Conservation (phyloP, 2,888 invertebrate genomes). For the Stenolophus ochropezus region DNA sequence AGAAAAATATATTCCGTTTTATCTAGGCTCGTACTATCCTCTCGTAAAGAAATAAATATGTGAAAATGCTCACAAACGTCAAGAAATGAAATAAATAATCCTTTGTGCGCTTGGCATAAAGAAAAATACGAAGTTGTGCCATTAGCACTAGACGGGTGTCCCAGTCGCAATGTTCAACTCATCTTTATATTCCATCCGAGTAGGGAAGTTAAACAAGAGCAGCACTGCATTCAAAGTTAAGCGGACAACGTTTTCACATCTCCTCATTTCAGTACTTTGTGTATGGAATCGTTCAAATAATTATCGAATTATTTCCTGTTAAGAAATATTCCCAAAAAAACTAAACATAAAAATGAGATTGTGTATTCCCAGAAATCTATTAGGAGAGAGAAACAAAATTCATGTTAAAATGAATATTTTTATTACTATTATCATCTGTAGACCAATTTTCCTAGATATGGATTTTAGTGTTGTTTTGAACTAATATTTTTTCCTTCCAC, state of each 20-base stretch:
- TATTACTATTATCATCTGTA: too few relatives aligned
- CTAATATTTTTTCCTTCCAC: too few relatives aligned
- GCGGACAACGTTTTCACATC: constrained; percentile 47
- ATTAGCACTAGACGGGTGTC: constrained; percentile 49
- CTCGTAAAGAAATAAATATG: not conserved
- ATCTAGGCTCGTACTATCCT: too few relatives aligned
- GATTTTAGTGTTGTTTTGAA: too few relatives aligned
- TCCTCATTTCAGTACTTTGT: constrained; percentile 56
- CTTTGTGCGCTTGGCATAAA: constrained; percentile 53
- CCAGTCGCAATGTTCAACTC: constrained; percentile 29
- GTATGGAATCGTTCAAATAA: not conserved
- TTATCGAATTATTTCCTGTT: too few relatives aligned
- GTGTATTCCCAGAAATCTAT: too few relatives aligned
- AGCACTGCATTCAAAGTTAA: constrained; percentile 59
- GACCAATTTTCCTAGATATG: too few relatives aligned
- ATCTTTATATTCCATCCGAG: constrained; percentile 57
- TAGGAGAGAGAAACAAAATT: too few relatives aligned
- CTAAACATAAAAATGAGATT: too few relatives aligned
- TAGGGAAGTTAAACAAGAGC: constrained; percentile 55
- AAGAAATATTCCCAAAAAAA: too few relatives aligned
- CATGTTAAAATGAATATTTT: too few relatives aligned
- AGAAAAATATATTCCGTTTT: too few relatives aligned
- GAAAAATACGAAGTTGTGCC: constrained; percentile 52
- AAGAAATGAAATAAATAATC: constrained; percentile 55
- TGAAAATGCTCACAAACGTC: constrained; percentile 44